phyloP scores from a whole-genome alignment of 2,888 invertebrate genomes.

The Synergus umbraculus region DNA sequence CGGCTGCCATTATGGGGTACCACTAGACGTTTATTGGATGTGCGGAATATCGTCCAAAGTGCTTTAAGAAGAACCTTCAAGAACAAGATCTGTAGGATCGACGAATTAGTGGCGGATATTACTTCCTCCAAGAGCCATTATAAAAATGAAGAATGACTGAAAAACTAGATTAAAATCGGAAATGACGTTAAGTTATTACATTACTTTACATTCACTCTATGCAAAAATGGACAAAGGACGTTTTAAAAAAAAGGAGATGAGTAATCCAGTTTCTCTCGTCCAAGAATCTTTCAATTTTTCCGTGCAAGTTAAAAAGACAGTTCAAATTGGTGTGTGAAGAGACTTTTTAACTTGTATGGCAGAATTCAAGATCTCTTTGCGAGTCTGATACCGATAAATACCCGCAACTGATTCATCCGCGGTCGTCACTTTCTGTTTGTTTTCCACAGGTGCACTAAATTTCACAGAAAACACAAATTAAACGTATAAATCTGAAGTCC shows the following conservation, averaged over 20 bases:
- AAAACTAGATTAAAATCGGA: neutral
- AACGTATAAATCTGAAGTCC: constrained; percentile 54
- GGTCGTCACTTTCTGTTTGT: neutral
- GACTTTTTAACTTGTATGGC: too few relatives aligned
- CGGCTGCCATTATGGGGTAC: constrained; percentile 39
- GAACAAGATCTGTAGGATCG: constrained; percentile 2
- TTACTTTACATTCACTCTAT: too few relatives aligned
- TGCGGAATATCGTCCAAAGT: constrained; percentile 21
- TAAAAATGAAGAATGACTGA: neutral
- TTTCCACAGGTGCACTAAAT: constrained; percentile 52
- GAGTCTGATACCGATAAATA: neutral
- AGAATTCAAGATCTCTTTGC: neutral
- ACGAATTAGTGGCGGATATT: constrained; percentile 14
- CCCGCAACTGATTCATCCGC: neutral
- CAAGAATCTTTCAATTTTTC: too few relatives aligned
- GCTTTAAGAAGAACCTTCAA: constrained; percentile 18
- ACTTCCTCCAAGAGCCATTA: neutral
- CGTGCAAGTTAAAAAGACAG: too few relatives aligned
- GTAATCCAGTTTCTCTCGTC: too few relatives aligned
- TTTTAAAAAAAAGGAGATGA: too few relatives aligned
- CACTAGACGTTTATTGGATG: constrained; percentile 30
- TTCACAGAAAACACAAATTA: constrained; percentile 61
- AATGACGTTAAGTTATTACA: neutral
- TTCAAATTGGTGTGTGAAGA: too few relatives aligned
- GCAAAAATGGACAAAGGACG: too few relatives aligned